Evolutionary conservation across 2,888 invertebrate species (phyloP), one percentile per base, ranked within the genome.

Genomic region (Spatulosminthurus flaviceps): DNA sequence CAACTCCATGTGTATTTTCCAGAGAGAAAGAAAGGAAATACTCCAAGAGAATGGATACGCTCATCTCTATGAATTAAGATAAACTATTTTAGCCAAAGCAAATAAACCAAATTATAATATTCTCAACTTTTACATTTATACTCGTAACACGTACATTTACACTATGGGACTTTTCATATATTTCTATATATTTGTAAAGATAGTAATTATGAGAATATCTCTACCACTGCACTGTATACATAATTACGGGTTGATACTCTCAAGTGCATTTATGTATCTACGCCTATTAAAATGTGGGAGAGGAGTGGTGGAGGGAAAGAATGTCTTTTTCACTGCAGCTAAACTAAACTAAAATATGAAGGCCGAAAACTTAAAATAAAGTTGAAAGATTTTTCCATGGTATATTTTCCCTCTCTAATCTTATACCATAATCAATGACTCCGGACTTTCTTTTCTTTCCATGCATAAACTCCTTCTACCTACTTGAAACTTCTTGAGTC

Each of bases 381-480:
- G 64, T 72, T 72, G 16, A 72, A 72, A 21, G n/a, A 42, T 72
- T 72, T n/a, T 41, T 16, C 26, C 43, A 43, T 41, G 43, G 43
- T 43, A 72, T 43, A 72, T 21, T 21, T 43, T 43, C 43, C 26
- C 13, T 72, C 43, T 22, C 41, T 72, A 24, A 42, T 43, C 43
- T 42, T 43, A 22, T 43, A 19, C 19, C 43, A 43, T 1, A 21
- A 41, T 43, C 71, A 72, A 42, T 43, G 43, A 72, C 71, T 72
- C 43, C 43, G 71, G 71, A 42, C 42, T 72, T 51, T 43, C 43
- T 43, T 70, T 72, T 72, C 43, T 72, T 72, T 43, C 43, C n/a
- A n/a, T n/a, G n/a, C n/a, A n/a, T n/a, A n/a, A n/a, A n/a, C n/a
- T n/a, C n/a, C n/a, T n/a, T n/a, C n/a, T n/a, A n/a, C n/a, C n/a